Evolutionary conservation across 2,797 vertebrate species (phyloP), one percentile per base, ranked within the genome.

Genomic region (Siniperca undulata): DNA sequence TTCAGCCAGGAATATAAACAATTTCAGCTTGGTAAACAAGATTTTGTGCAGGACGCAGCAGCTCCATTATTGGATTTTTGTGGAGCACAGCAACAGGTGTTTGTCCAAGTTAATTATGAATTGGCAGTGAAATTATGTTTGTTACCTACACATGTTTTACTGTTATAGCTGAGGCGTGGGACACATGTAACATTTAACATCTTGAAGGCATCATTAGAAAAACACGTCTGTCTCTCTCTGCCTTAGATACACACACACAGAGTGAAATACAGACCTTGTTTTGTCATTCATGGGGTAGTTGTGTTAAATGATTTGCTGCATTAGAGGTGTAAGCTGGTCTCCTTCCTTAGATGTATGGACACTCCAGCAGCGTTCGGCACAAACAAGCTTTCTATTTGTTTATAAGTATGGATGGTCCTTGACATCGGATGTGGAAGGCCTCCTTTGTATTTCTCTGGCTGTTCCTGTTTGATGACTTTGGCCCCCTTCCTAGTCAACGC

Each of bases 31-130:
- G 50, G 73, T 74, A 86, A 86, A 88, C 59, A 80, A 70, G 61
- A 79, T 77, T 64, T 62, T 72, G 65, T 60, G 55, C 70, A 64
- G 72, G 60, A 84, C 10, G 48, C 27, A 2, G 55, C 68, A 13
- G 66, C 65, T 74, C 61, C n/a, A 74, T 68, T 82, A 70, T 71
- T 83, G 75, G n/a, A 68, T 46, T 85, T 85, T 86, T 77, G 84
- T 76, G 44, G 61, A 56, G 40, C 71, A 59, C 42, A n/a, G 68
- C 76, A 77, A 83, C 85, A 86, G 75, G 80, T 85, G 56, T 81
- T 75, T 79, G 68, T 84, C 50, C 50, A 79, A 68, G 74, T 75
- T 79, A 59, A 88, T 82, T 80, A 78, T 70, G 30, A 77, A 84
- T 36, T 69, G 53, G 50, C 65, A 65, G 56, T 53, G 61, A 70